phyloP scores from a whole-genome alignment of 2,888 invertebrate species.

The Tipula unca region DNA sequence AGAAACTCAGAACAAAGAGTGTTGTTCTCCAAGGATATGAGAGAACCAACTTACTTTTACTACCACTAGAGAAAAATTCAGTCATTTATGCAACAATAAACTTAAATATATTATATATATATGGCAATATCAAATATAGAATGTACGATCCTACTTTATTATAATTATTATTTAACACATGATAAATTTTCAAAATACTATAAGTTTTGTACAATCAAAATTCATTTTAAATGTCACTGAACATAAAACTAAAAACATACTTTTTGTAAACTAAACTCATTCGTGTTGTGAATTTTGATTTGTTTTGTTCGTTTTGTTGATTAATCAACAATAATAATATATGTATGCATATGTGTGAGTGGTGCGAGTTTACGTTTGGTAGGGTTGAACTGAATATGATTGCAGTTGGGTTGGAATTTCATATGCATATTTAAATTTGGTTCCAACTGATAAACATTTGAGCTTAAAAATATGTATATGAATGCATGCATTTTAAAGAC shows the following conservation, averaged over 20 bases:
- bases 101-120: not conserved
- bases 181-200: not conserved
- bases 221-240: not conserved
- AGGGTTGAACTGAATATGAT: no score
- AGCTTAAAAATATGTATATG: no score
- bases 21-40: not conserved
- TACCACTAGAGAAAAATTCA: not conserved
- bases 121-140: not conserved
- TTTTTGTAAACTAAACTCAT: no score
- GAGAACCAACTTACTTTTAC: not conserved
- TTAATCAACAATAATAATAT: not conserved
- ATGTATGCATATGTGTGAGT: no score
- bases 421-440: no score
- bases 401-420: no score
- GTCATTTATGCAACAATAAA: not conserved
- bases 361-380: no score
- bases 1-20: not conserved
- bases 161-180: not conserved
- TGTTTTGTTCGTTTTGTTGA: not conserved
- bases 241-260: no score
- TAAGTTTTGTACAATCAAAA: not conserved
- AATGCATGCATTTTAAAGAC: no score
- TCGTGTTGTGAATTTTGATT: not conserved
- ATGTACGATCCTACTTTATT: not conserved
- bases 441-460: no score